Evolutionary conservation across 2,113 vertebrate genomes (phyloP), one percentile per base, ranked within the genome.

Genomic region (Oreotrochilus melanogaster): DNA sequence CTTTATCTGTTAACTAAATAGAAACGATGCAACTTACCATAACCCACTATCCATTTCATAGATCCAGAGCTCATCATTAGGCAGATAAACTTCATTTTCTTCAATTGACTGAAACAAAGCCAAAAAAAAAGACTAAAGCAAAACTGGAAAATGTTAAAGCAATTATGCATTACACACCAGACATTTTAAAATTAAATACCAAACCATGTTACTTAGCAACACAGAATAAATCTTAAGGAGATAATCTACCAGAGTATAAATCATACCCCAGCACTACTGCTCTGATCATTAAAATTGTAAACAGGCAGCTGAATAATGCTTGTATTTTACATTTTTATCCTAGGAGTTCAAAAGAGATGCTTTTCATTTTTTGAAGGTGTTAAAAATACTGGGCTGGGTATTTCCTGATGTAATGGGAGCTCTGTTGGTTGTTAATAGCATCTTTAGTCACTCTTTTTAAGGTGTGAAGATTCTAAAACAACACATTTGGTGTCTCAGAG

Each of bases 31-130:
- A 75, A 95, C 97, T 99, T 98, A 99, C 99, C 99, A 99, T 83
- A 98, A 93, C 14, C 99, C 99, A 47, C 96, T 98, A 60, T 99
- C 98, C 87, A 99, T 97, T 92, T 99, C 99, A 88, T 99, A 99
- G 56, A 98, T 97, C 99, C 99, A 99, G 87, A 99, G 98, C 97
- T 99, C 99, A 96, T 99, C 98, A 75, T 98, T 99, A 71, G 99
- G 99, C 61, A 99, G 98, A 78, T 99, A 99, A 31, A 99, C 98
- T 97, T 99, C 99, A 97, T 99, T 98, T 86, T 99, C 98, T 97
- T 98, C 99, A 94, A 99, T 97, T 39, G 99, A 99, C 99, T 99
- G 94, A 10, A 96, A 95, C 21, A 15, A 31, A 30, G 39, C 39
- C 39, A 85, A 22, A 27, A 85, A 66, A 86, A 94, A 88, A 62